phyloP scores from a whole-genome alignment of 1,140 invertebrate species.

The Chelonus insularis region DNA sequence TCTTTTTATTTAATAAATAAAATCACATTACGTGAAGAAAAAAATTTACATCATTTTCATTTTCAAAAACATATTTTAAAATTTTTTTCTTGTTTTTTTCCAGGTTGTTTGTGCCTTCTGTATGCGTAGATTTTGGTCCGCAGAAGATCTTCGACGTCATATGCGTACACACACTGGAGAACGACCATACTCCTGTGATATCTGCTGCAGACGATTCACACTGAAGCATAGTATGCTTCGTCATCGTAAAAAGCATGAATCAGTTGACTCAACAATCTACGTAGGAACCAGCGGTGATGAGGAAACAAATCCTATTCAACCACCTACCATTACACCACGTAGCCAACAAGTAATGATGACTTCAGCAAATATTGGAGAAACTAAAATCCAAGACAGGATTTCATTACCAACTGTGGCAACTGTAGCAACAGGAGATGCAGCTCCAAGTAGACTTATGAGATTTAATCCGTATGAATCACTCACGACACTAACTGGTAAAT shows the following conservation, averaged over 20 bases:
- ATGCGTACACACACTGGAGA: conserved; percentile 89
- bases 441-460: conserved; percentile 45
- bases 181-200: conserved; percentile 76
- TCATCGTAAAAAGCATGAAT: conserved; percentile 83
- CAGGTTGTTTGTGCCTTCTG: conserved; percentile 90
- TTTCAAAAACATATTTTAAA: neutral
- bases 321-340: conserved; percentile 57
- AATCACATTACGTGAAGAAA: neutral
- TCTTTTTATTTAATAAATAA: conserved; percentile 6
- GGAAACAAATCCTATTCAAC: conserved; percentile 49
- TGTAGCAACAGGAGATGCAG: conserved; percentile 50
- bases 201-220: conserved; percentile 82
- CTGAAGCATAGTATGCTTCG: conserved; percentile 93
- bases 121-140: conserved; percentile 89
- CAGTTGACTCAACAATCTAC: conserved; percentile 51
- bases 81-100: conserved; percentile 25
- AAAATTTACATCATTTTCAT: no score
- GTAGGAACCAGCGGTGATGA: conserved; percentile 58
- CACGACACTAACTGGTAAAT: conserved; percentile 61
- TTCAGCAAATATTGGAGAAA: conserved; percentile 32
- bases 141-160: conserved; percentile 88
- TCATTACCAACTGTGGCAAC: conserved; percentile 48
- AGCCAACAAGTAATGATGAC: conserved; percentile 36
- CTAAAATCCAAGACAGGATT: conserved; percentile 43
- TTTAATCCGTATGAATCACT: conserved; percentile 54